These are phyloP conservation scores for Peromyscus aztecus DNA, from an alignment of 2,797 vertebrate species.

Conservation along the genomic window DNA sequence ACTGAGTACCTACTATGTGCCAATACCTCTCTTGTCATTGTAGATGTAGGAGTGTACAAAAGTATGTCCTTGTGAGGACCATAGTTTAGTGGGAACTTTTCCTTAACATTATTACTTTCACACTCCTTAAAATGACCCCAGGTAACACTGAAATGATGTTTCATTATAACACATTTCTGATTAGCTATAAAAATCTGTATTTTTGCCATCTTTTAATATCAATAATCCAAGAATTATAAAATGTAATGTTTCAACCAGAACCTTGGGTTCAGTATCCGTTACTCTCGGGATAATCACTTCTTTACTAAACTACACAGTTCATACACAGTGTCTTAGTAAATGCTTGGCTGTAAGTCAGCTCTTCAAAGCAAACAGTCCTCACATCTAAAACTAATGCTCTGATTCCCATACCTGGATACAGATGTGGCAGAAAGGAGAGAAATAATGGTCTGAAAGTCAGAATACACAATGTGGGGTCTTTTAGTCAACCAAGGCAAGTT, in stretches of 20 bases:
- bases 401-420: not conserved
- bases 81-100: not conserved
- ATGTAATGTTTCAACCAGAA: not conserved
- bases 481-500: not conserved
- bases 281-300: not conserved
- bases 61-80: not conserved
- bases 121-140: not conserved
- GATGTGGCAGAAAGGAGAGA: not conserved
- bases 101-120: not conserved
- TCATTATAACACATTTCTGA: not conserved
- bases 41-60: not conserved
- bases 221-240: not conserved
- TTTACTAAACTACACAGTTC: not conserved
- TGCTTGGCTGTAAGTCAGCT: not conserved
- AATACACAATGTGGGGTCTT: not conserved
- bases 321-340: not conserved
- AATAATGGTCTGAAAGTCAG: slow-evolving; percentile 15
- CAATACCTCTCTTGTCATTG: not conserved
- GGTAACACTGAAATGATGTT: not conserved
- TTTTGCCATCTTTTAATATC: not conserved
- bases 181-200: not conserved
- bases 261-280: not conserved
- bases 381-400: not conserved
- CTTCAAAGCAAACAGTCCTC: not conserved
- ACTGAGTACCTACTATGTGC: not conserved